These are phyloP conservation scores for Platorchestia sp. DNA, from an alignment of 1,140 invertebrate species.

Conservation along the genomic window DNA sequence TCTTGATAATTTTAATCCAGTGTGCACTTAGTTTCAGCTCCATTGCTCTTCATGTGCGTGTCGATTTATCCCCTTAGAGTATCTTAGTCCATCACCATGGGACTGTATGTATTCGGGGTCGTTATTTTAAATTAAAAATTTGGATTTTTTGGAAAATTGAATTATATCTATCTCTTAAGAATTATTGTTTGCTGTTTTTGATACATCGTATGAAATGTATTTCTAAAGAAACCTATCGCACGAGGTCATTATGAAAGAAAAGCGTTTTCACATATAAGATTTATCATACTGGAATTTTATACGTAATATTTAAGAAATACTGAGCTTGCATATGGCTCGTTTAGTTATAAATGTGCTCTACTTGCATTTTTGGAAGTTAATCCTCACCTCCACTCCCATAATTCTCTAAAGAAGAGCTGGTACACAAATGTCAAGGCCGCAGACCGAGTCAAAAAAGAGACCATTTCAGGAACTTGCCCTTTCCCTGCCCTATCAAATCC, in stretches of 20 bases:
- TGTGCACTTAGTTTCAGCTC: background rate
- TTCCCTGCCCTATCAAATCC: background rate
- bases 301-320: background rate
- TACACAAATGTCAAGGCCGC: background rate
- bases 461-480: background rate
- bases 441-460: background rate
- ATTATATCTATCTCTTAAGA: background rate
- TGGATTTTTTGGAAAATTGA: background rate
- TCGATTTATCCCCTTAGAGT: background rate
- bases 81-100: background rate
- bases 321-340: background rate
- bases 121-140: background rate
- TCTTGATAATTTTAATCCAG: background rate
- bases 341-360: background rate
- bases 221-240: background rate
- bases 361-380: background rate
- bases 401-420: background rate
- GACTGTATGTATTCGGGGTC: background rate
- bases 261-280: background rate
- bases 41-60: background rate
- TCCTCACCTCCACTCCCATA: background rate
- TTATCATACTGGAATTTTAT: background rate
- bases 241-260: background rate
- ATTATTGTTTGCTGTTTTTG: background rate
- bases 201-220: background rate